Evolutionary conservation across 2,113 vertebrate species (phyloP).

Genomic region (Eulemur rufifrons): DNA sequence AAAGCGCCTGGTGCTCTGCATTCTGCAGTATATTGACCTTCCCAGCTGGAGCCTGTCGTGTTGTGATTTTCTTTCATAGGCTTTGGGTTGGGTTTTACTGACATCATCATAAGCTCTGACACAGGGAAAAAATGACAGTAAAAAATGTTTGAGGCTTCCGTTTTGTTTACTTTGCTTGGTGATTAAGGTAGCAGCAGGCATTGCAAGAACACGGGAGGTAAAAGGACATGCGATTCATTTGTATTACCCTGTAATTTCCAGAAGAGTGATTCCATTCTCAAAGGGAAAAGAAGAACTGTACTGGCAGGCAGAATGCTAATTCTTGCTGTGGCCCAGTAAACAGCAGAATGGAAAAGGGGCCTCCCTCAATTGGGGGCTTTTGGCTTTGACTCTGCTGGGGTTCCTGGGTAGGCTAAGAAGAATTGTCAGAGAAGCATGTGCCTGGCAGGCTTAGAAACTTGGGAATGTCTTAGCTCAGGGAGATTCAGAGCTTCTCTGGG

Average conservation of each 20-base stretch:
- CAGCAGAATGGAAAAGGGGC: neutral
- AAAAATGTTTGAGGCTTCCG: neutral
- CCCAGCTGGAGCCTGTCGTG: neutral
- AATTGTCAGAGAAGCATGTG: neutral
- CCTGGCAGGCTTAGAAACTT: neutral
- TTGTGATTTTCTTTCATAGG: neutral
- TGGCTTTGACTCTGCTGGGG: neutral
- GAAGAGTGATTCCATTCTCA: slow-evolving; percentile 49
- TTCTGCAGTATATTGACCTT: rapidly evolving
- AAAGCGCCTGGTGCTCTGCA: neutral
- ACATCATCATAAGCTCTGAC: neutral
- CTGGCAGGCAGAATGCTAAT: slow-evolving; percentile 29
- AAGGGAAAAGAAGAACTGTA: neutral
- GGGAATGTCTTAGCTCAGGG: neutral
- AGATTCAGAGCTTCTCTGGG: neutral
- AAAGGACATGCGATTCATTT: neutral
- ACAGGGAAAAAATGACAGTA: neutral
- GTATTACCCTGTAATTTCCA: slow-evolving; percentile 46
- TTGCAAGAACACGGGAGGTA: neutral
- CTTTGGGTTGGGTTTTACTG: neutral
- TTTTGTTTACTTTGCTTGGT: neutral
- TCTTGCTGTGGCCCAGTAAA: slow-evolving; percentile 32
- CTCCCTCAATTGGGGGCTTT: neutral
- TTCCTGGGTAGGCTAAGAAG: neutral
- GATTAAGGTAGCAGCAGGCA: neutral